These are phyloP conservation scores for Ptiloglossa arizonensis DNA, from an alignment of 1,140 invertebrate genomes.

Conservation along the genomic window DNA sequence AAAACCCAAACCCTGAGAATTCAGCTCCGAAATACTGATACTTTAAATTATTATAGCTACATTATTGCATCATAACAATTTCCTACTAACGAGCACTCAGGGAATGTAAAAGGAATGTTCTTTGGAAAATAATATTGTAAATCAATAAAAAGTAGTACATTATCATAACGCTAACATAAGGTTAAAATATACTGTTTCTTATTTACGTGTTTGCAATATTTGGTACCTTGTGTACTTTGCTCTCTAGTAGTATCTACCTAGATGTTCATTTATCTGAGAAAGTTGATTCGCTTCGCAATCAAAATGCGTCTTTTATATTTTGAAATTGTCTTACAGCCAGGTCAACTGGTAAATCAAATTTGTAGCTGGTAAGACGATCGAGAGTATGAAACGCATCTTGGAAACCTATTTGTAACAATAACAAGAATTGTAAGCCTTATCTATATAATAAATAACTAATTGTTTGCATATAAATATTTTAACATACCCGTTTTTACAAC, in stretches of 20 bases:
- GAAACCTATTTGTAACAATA: slow-evolving; percentile 86
- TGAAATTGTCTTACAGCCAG: slow-evolving; percentile 97
- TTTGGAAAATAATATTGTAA: slow-evolving; percentile 11
- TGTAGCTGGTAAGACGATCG: slow-evolving; percentile 91
- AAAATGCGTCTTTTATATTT: slow-evolving; percentile 98
- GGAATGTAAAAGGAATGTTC: slow-evolving; percentile 38
- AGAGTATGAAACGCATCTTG: slow-evolving; percentile 96
- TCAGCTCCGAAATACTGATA: slow-evolving; percentile 11
- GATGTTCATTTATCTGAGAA: slow-evolving; percentile 1
- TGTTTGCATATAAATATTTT: slow-evolving; percentile 16
- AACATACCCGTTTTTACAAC: slow-evolving; percentile 92
- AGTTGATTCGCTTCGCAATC: slow-evolving; percentile 59
- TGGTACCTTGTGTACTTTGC: slow-evolving; percentile 2
- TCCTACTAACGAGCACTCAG: slow-evolving; percentile 19
- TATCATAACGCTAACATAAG: slow-evolving; percentile 6
- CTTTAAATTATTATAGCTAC: slow-evolving; percentile 44
- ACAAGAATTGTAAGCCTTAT: not conserved
- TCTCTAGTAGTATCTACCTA: slow-evolving; percentile 34
- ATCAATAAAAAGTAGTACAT: slow-evolving; percentile 6
- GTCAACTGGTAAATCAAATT: slow-evolving; percentile 97
- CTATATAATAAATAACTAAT: not conserved
- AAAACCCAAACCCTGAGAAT: slow-evolving; percentile 1
- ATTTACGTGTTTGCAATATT: slow-evolving; percentile 10
- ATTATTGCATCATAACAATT: slow-evolving; percentile 46
- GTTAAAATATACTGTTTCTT: slow-evolving; percentile 31